These are phyloP conservation scores for Ochotona princeps DNA, from an alignment of 2,113 vertebrate genomes.

Conservation along the genomic window DNA sequence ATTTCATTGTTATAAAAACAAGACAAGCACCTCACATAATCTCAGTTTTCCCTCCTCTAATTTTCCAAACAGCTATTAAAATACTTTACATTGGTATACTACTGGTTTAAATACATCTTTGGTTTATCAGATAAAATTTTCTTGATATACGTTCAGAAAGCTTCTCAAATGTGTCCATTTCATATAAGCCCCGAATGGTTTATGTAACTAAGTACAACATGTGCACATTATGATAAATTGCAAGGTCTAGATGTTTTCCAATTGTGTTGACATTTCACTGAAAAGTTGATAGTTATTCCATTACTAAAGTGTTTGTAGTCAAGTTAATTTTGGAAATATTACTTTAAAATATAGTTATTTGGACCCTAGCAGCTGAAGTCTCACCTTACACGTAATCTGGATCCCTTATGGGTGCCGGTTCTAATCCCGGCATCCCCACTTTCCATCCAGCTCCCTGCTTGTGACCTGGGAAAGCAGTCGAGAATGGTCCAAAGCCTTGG, in stretches of 20 bases:
- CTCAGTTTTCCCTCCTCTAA: not conserved
- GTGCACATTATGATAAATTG: not conserved
- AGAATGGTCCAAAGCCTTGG: too few relatives aligned
- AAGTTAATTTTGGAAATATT: not conserved
- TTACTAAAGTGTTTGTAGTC: not conserved
- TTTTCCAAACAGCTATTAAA: not conserved
- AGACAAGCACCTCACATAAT: not conserved
- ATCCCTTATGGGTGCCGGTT: too few relatives aligned
- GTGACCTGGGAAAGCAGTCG: too few relatives aligned
- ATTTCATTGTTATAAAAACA: not conserved
- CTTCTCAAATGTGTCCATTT: not conserved
- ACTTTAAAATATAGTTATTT: not conserved
- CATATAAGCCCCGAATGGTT: not conserved
- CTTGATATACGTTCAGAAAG: not conserved
- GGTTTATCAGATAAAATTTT: not conserved
- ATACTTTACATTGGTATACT: not conserved
- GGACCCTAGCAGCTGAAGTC: too few relatives aligned
- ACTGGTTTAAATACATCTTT: slow-evolving; percentile 18
- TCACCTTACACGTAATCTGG: too few relatives aligned
- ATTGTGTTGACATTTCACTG: not conserved
- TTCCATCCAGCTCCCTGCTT: too few relatives aligned
- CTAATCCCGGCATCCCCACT: too few relatives aligned
- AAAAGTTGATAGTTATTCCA: not conserved
- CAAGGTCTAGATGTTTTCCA: not conserved
- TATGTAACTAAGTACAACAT: not conserved